Evolutionary conservation across 2,113 vertebrate genomes (phyloP), one percentile per base, ranked within the genome.

Genomic region (Telmatochromis sp.): DNA sequence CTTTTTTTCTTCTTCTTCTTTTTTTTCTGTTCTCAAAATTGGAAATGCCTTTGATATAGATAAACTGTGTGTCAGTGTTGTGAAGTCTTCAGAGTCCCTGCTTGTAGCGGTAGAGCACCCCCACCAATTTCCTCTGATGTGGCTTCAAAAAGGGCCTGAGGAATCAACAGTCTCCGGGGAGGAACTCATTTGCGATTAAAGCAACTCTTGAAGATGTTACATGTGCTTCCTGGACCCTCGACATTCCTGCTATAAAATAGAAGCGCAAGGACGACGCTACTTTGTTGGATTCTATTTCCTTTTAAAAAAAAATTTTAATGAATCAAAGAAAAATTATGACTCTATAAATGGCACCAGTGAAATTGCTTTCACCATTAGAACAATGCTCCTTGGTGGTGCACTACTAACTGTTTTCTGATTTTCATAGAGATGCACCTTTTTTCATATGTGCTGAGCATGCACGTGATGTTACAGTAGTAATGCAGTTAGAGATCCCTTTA

Each of bases 141-240:
- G 80, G 80, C 84, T 92, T 94, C 87, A 88, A 90, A 68, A 93
- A 90, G 83, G 79, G 89, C 81, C 91, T 3, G 53, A 92, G 90
- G 86, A 92, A 81, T 89, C 82, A 51, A 82, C 84, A 86, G 88
- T 92, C 80, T 85, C 68, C 5, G 1, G 73, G 80, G 90, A 89
- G 86, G 86, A 93, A 89, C 85, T 82, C 60, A 86, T 88, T 90
- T 93, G 84, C 65, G 88, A 92, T 89, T 89, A 90, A 93, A 92
- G 86, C 65, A 58, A 82, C 82, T 86, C 81, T 89, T 81, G 83
- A 87, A 91, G 73, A 92, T 11, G 12, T 78, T 57, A 81, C 50
- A 91, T 89, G 75, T 87, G 82, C 81, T 87, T 80, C 42, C 65
- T 82, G 51, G 53, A 33, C 75, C 81, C 47, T 87, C 65, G 53